Evolutionary conservation across 2,888 invertebrate genomes (phyloP), one percentile per base, ranked within the genome.

Genomic region (Drosophila tanythrix): DNA sequence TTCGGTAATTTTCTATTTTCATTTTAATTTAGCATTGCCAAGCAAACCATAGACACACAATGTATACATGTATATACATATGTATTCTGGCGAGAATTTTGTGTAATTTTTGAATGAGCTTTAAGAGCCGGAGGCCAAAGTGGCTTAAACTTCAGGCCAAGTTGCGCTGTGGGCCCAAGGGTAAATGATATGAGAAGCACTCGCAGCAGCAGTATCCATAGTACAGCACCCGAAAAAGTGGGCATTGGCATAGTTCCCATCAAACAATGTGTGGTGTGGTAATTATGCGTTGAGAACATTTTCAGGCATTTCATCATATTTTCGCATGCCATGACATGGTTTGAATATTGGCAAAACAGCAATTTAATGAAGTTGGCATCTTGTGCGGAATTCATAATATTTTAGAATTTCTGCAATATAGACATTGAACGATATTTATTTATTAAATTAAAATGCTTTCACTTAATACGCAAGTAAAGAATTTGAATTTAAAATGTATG

Each of bases 231-330:
- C 70, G 38, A 79, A 70, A 64, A 58, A 67, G 40, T 52, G 70
- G 73, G 56, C 82, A 84, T 70, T 84, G 89, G 87, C 84, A 89
- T 89, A 79, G 82, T 89, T 84, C 82, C 76, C 84, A 81, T 68
- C 62, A 50, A 63, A 76, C 71, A 79, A 68, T 79, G 82, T 86
- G 70, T 82, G 81, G 70, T 82, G 79, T 53, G 69, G 67, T 72
- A 88, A 88, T 74, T 74, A 69, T 76, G 67, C 63, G 73, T 73
- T 69, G 68, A 69, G 64, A 61, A 78, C 55, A 78, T 74, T 85
- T 70, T 51, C 27, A 67, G 57, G 71, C 66, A 70, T 77, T 77
- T 76, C 66, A 75, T 80, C 52, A 71, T 52, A 64, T 76, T 79
- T 76, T 79, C 50, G 55, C 60, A 53, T 68, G 60, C 56, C 63